Evolutionary conservation across 1,140 invertebrate species (phyloP).

Genomic region (Dysdera silvatica): DNA sequence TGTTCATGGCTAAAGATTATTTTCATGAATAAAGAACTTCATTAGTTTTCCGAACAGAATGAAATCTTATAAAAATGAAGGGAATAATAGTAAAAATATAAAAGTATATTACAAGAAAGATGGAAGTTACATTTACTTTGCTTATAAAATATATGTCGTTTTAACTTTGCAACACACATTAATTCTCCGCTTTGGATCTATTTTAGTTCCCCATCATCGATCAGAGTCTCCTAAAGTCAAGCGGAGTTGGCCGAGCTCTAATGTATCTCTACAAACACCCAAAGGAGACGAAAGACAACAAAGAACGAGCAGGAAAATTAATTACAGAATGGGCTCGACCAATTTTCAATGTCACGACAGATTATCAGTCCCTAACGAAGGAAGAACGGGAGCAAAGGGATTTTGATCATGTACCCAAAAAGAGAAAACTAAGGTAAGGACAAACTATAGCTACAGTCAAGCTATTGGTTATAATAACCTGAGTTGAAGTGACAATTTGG

Average conservation of each 20-base stretch:
- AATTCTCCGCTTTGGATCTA: too few relatives aligned
- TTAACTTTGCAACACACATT: too few relatives aligned
- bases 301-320: conserved; percentile 76
- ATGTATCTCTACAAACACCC: conserved; percentile 99
- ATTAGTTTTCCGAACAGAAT: too few relatives aligned
- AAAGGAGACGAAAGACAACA: conserved; percentile 90
- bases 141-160: too few relatives aligned
- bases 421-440: conserved; percentile 13
- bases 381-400: conserved; percentile 74
- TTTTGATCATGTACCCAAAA: conserved; percentile 64
- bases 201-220: conserved; percentile 81
- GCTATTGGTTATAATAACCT: neutral
- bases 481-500: neutral
- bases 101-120: too few relatives aligned
- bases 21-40: too few relatives aligned
- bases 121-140: too few relatives aligned
- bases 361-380: conserved; percentile 69
- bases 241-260: conserved; percentile 77
- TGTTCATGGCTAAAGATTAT: too few relatives aligned
- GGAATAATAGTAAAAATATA: too few relatives aligned
- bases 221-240: conserved; percentile 80
- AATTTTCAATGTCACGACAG: conserved; percentile 91
- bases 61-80: too few relatives aligned
- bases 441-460: too few relatives aligned
- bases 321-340: conserved; percentile 95